Percentiles rank a stretch among this genome's conserved stretches.
Conservation (phyloP, 2,113 vertebrate genomes). For the Talpa occidentalis region DNA sequence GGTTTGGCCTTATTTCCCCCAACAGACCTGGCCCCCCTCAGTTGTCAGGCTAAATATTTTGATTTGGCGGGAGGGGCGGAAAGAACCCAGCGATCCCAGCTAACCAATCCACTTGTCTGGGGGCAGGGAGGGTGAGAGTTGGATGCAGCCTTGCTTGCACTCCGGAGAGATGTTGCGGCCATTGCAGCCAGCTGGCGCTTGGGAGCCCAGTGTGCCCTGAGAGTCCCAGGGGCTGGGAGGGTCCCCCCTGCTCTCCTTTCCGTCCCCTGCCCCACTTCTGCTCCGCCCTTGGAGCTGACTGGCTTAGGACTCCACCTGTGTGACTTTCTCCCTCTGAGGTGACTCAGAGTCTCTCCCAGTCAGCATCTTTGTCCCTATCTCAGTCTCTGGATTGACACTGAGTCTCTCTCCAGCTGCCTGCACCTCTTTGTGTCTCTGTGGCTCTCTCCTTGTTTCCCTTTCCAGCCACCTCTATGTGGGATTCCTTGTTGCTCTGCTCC, state of each 20-base stretch:
- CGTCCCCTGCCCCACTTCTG: background rate
- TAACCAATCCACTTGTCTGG: background rate
- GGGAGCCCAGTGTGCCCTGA: background rate
- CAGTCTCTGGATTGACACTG: background rate
- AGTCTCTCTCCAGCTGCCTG: background rate
- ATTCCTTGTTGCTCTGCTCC: background rate
- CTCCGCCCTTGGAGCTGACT: background rate
- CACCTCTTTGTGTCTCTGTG: background rate
- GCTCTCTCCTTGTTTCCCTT: background rate
- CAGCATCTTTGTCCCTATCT: background rate
- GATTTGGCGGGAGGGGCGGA: conserved; percentile 56
- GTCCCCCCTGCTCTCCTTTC: background rate
- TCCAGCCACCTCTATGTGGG: background rate
- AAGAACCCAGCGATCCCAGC: background rate
- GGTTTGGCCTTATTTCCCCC: conserved; percentile 76
- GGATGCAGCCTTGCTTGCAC: background rate
- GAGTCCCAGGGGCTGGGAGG: background rate
- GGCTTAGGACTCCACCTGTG: background rate
- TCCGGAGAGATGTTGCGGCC: accelerated
- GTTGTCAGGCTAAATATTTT: conserved; percentile 83
- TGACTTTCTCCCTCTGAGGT: background rate
- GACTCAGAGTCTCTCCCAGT: background rate
- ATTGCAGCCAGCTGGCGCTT: background rate
- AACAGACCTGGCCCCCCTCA: conserved; percentile 64
- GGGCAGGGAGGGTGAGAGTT: conserved; percentile 8